Evolutionary conservation across 2,888 invertebrate species (phyloP), one percentile per base, ranked within the genome.

Genomic region (Sminthurides aquaticus): DNA sequence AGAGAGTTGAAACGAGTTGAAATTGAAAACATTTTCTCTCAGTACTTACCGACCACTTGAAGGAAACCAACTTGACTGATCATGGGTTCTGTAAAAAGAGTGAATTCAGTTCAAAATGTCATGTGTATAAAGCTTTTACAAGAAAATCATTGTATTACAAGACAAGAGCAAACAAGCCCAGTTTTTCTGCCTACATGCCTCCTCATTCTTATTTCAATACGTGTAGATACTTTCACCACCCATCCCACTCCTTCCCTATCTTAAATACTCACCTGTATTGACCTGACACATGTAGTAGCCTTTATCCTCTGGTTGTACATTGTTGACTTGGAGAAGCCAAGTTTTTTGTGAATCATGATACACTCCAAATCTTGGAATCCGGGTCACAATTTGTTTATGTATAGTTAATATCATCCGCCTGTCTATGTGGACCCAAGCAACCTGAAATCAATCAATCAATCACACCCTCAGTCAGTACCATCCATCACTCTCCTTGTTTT

Each of bases 341-440:
- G 91, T 92, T 82, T 90, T 91, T 70, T 91, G 90, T 79, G 91
- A 92, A 80, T 92, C 91, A 78, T 91, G 90, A 3, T 91, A 89
- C 65, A 94, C 90, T 78, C 89, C 89, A 81, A 92, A 92, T 71
- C 93, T 84, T n/a, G 91, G 89, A 79, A 94, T 87, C 66, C 91
- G 84, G 11, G 91, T 89, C 76, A 94, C 91, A 74, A 94, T 90
- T 81, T 92, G 92, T 28, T 90, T 87, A 80, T 94, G 92, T 78
- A 94, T 90, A 54, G 93, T 92, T 72, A 94, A 82, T 77, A 94
- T 89, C 90, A 93, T 92, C 82, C 93, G 91, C 60, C 92, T 86
- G 80, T 93, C 92, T 77, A 94, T 91, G 81, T 93, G 92, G 76
- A 93, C 89, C 93, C 93, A 94, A 69, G 93, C 93, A 76, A 94